Conservation (phyloP, 35 echinoderm and acorn worm species). For the Diadema setosum region DNA sequence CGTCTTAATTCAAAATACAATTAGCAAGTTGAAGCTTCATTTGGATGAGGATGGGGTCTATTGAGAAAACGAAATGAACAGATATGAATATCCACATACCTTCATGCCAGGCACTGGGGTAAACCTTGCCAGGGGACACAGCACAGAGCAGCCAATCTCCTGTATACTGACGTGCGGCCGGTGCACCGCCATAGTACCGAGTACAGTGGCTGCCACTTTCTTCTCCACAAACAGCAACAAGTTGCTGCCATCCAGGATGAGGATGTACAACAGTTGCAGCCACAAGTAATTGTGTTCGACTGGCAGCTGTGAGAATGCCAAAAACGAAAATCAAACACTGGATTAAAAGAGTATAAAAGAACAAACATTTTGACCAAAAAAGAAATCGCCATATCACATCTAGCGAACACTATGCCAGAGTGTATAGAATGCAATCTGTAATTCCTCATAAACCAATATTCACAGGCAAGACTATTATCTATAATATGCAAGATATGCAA, state of each 20-base stretch:
- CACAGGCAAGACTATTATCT: too few species aligned
- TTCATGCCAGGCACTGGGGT: conserved; percentile 74
- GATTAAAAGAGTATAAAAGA: too few species aligned
- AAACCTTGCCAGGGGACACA: conserved; percentile 61
- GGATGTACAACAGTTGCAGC: conserved; percentile 69
- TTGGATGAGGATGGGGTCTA: background rate
- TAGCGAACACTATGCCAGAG: too few species aligned
- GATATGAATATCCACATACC: conserved; percentile 64
- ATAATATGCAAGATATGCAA: too few species aligned
- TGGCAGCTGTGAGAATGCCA: conserved; percentile 53
- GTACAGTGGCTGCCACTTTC: conserved; percentile 83
- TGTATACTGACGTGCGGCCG: conserved; percentile 56
- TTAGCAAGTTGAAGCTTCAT: too few species aligned
- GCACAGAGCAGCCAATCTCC: conserved; percentile 67
- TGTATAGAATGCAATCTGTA: too few species aligned
- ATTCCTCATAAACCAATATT: too few species aligned
- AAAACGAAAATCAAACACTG: too few species aligned
- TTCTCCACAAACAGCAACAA: conserved; percentile 49
- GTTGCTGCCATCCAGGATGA: conserved; percentile 39
- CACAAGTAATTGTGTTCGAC: conserved; percentile 83
- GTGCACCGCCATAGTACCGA: conserved; percentile 95
- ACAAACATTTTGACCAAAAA: too few species aligned
- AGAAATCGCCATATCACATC: too few species aligned
- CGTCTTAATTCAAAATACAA: too few species aligned
- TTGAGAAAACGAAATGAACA: background rate